Conservation (phyloP, 1,140 invertebrate genomes). For the Hyphantria cunea region DNA sequence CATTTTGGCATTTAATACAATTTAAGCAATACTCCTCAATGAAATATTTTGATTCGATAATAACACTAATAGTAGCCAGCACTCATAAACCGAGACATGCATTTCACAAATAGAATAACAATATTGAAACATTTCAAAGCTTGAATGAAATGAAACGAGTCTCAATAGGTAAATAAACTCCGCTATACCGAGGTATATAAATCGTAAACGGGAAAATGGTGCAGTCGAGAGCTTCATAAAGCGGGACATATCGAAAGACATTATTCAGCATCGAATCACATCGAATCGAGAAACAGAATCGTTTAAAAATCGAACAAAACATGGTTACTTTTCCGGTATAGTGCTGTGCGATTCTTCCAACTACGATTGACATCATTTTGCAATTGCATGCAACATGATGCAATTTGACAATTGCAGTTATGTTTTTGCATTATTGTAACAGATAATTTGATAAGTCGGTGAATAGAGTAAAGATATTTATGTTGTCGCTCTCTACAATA, state of each 20-base stretch:
- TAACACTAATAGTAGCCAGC: too few species aligned
- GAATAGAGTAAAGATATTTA: too few species aligned
- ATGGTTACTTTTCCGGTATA: constrained; percentile 1
- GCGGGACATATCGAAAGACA: constrained; percentile 51
- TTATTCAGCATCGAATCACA: constrained; percentile 57
- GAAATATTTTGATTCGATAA: too few species aligned
- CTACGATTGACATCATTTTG: too few species aligned
- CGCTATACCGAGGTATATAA: constrained; percentile 43
- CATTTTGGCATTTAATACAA: neutral
- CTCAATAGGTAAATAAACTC: constrained; percentile 19
- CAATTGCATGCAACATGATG: too few species aligned
- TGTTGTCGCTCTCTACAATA: too few species aligned
- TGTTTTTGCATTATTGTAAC: too few species aligned
- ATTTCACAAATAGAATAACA: constrained; percentile 9
- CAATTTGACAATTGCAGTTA: too few species aligned
- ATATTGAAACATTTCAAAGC: constrained; percentile 18
- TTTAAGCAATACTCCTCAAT: neutral
- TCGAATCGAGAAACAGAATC: constrained; percentile 31
- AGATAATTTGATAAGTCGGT: too few species aligned
- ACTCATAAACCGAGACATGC: too few species aligned
- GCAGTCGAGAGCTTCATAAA: constrained; percentile 48
- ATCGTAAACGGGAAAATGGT: constrained; percentile 50
- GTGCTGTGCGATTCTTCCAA: neutral
- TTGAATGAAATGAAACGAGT: constrained; percentile 29
- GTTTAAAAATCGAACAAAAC: constrained; percentile 50